Evolutionary conservation across 2,888 invertebrate genomes (phyloP).

Genomic region (Tipula unca): DNA sequence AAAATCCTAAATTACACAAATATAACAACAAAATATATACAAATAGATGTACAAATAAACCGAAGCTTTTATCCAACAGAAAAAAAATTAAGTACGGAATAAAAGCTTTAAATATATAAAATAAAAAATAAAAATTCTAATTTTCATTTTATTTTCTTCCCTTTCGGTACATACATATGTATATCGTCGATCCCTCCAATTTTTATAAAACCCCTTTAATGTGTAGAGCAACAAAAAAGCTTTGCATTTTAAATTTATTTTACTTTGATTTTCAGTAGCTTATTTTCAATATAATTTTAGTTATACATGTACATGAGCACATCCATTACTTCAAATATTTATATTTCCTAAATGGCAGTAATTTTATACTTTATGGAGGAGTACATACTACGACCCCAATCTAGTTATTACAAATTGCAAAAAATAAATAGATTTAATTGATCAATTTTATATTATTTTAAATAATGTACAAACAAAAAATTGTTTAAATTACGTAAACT

Average conservation of each 20-base stretch:
- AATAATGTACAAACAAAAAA: neutral
- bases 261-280: neutral
- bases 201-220: neutral
- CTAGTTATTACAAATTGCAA: neutral
- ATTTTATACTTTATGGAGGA: neutral
- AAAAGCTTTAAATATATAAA: neutral
- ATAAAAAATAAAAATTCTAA: neutral
- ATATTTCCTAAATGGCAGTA: neutral
- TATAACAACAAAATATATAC: neutral
- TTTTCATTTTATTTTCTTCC: neutral
- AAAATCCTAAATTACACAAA: slow-evolving; percentile 4
- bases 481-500: neutral
- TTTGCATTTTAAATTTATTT: neutral
- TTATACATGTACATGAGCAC: neutral
- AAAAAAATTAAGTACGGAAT: neutral
- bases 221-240: neutral
- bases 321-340: neutral
- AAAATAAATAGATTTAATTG: neutral
- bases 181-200: neutral
- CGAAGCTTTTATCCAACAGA: neutral
- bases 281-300: neutral
- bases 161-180: neutral
- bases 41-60: neutral
- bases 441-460: neutral
- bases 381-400: neutral